phyloP scores from a whole-genome alignment of 2,113 vertebrate species.

The Perca fluviatilis region DNA sequence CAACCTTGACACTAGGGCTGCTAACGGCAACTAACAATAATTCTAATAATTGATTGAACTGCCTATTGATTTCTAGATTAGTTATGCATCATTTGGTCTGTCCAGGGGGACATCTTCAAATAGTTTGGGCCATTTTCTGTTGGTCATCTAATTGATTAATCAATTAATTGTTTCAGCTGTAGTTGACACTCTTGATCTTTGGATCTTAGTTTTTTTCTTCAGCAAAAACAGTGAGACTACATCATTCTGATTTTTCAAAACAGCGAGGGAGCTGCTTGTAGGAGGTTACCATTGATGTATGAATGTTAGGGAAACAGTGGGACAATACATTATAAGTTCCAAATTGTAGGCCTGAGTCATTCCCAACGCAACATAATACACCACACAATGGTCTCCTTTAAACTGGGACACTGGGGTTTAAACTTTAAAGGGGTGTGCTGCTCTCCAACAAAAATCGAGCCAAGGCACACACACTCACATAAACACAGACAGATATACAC shows the following conservation, averaged over 20 bases:
- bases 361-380: slow-evolving; percentile 15
- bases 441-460: slow-evolving; percentile 16
- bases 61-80: not conserved
- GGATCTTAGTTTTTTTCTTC: slow-evolving; percentile 1
- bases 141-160: not conserved
- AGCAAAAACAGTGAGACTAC: slow-evolving; percentile 6
- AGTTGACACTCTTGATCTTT: not conserved
- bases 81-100: not conserved
- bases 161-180: not conserved
- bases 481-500: slow-evolving; percentile 29
- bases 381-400: slow-evolving; percentile 21
- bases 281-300: slow-evolving; percentile 6
- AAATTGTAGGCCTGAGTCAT: slow-evolving; percentile 33
- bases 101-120: not conserved
- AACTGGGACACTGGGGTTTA: slow-evolving; percentile 27
- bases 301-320: slow-evolving; percentile 31
- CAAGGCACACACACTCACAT: not conserved
- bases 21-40: not conserved
- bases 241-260: slow-evolving; percentile 33
- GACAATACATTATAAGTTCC: slow-evolving; percentile 26
- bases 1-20: not conserved
- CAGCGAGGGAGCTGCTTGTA: not conserved
- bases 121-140: not conserved
- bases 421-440: slow-evolving; percentile 28
- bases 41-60: not conserved